Evolutionary conservation across 2,888 invertebrate species (phyloP), one percentile per base, ranked within the genome.

Genomic region (Chymomyza caudatula): DNA sequence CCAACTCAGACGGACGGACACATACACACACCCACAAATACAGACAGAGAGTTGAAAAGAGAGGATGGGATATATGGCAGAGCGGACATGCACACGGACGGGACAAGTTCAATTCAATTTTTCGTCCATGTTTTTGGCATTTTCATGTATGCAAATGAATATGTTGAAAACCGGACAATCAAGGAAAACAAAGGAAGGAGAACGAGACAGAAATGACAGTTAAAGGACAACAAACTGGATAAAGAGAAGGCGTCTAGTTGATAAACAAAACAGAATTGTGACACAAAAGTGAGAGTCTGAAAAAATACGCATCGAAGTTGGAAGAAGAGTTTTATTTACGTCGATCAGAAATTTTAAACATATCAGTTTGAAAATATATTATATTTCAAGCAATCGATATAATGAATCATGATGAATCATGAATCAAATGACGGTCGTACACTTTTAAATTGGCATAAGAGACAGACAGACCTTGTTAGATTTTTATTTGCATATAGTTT

Each of bases 111-210:
- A 85, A 80, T 80, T 85, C 80, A 82, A 85, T 85, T 83, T 80
- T 85, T 83, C 71, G 83, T 76, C 77, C 80, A 85, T 80, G 85
- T 80, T 80, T 80, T 75, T 85, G 83, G 71, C 80, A 83, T 80
- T 85, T 83, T 73, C 85, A 80, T 85, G 83, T 85, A 82, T 82
- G 85, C 86, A 82, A 82, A 82, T 82, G 83, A 73, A 67, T 74
- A 63, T 73, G 85, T 75, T 71, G 69, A 74, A 80, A 68, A 53
- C 71, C 69, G 77, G 72, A 71, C 71, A 83, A 77, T 77, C 85
- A 71, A 25, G 25, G 25, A 53, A 47, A 47, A 47, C 47, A 47
- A 19, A 15, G 15, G 47, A 47, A 15, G 47, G 4, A 17, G 47
- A 0, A 17, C 5, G 47, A 17, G 15, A 47, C 19, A 15, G 17